A percentile compares a stretch with the other conserved stretches of the same genome.
These are phyloP conservation scores for Oscheius myriophilus DNA, from an alignment of 2,888 invertebrate genomes.

Conservation along the genomic window DNA sequence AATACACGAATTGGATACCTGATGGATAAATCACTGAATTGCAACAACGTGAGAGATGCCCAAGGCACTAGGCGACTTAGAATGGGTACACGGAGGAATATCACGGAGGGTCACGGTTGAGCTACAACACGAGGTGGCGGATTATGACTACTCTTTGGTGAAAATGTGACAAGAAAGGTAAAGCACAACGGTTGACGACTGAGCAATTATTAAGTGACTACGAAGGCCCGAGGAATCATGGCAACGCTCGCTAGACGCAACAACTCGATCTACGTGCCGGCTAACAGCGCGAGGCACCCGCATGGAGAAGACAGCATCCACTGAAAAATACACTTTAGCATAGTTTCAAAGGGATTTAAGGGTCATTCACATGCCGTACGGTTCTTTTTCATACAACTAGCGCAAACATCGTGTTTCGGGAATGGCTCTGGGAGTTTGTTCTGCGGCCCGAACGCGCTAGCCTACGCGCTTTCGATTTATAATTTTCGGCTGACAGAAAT, in stretches of 20 bases:
- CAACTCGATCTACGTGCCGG: too few species aligned
- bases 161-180: conserved; percentile 22
- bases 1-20: conserved; percentile 28
- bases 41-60: conserved; percentile 26
- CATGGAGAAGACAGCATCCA: background rate
- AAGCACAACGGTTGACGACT: conserved; percentile 33
- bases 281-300: background rate
- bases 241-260: conserved; percentile 23
- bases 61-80: conserved; percentile 28
- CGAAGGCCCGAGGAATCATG: conserved; percentile 25
- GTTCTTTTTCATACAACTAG: too few species aligned
- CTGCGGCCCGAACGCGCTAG: too few species aligned
- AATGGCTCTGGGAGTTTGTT: too few species aligned
- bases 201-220: conserved; percentile 33
- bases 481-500: too few species aligned
- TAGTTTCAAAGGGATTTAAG: too few species aligned
- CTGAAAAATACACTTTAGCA: too few species aligned
- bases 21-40: conserved; percentile 31
- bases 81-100: background rate
- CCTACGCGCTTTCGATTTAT: too few species aligned
- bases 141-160: conserved; percentile 30
- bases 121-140: conserved; percentile 13
- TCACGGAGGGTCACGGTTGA: conserved; percentile 14
- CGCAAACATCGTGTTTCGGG: too few species aligned
- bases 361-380: too few species aligned